Evolutionary conservation across 2,888 invertebrate genomes (phyloP).

Genomic region (Malthinus seriepunctatus): DNA sequence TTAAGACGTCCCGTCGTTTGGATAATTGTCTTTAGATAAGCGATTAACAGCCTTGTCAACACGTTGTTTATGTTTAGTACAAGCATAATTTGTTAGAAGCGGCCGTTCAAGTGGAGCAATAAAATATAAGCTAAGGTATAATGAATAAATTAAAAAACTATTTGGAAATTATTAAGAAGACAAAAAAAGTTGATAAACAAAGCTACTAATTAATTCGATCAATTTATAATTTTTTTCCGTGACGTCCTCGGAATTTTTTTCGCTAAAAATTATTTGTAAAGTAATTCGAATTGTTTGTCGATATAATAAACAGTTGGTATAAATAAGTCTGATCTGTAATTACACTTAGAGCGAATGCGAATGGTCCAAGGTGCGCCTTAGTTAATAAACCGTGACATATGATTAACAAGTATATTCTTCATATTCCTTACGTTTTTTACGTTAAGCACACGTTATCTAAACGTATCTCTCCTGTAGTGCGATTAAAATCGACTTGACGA

Average conservation of each 20-base stretch:
- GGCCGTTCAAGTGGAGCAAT: constrained; percentile 10
- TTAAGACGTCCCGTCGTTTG: constrained; percentile 33
- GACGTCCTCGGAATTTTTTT: not conserved
- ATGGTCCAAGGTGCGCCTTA: constrained; percentile 42
- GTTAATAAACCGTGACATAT: constrained; percentile 49
- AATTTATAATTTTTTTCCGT: not conserved
- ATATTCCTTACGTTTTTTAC: constrained; percentile 25
- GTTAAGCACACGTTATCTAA: constrained; percentile 27
- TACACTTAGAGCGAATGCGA: constrained; percentile 34
- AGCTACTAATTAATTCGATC: no score
- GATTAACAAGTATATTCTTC: constrained; percentile 46
- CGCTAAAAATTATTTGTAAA: not conserved
- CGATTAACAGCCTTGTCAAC: constrained; percentile 38
- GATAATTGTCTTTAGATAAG: constrained; percentile 34
- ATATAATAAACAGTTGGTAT: constrained; percentile 38
- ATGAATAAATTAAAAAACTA: no score
- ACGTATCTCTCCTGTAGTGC: constrained; percentile 22
- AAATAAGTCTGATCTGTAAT: constrained; percentile 42
- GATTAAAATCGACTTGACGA: constrained; percentile 34
- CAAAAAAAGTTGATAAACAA: no score
- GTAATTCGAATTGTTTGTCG: not conserved
- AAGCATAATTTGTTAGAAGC: constrained; percentile 8
- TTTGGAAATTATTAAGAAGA: no score
- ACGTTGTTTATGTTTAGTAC: constrained; percentile 34
- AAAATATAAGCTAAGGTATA: not conserved